Percentiles rank a stretch among this genome's conserved stretches.
These are phyloP conservation scores for Neodiprion virginianus DNA, from an alignment of 1,140 invertebrate species.

Conservation along the genomic window DNA sequence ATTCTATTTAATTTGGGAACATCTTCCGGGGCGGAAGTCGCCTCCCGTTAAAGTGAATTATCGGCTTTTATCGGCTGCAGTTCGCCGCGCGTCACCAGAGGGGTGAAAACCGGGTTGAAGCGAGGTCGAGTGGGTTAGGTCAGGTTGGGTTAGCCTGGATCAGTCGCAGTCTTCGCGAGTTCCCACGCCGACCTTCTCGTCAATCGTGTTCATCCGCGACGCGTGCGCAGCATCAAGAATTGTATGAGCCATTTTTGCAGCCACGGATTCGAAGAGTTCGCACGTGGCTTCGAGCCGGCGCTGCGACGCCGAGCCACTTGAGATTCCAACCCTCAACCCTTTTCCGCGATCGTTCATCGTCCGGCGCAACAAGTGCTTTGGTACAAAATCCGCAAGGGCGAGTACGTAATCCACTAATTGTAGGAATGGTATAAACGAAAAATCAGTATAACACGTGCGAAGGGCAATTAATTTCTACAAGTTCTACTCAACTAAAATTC, in stretches of 20 bases:
- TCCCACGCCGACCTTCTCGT: conserved; percentile 3
- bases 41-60: background rate
- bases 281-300: background rate
- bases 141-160: background rate
- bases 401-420: too few species aligned
- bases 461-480: too few species aligned
- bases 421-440: too few species aligned
- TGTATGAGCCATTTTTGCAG: background rate
- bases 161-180: background rate
- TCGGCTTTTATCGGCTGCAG: background rate
- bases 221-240: background rate
- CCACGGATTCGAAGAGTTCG: background rate
- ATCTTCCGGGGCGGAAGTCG: background rate
- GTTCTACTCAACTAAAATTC: too few species aligned
- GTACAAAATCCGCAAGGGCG: background rate
- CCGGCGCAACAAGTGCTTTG: background rate
- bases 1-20: background rate
- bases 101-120: background rate
- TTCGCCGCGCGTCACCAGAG: background rate
- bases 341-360: background rate
- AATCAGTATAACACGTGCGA: too few species aligned
- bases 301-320: background rate
- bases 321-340: background rate
- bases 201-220: background rate
- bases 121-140: background rate